phyloP scores from a whole-genome alignment of 2,797 vertebrate species.

The Choloepus didactylus region DNA sequence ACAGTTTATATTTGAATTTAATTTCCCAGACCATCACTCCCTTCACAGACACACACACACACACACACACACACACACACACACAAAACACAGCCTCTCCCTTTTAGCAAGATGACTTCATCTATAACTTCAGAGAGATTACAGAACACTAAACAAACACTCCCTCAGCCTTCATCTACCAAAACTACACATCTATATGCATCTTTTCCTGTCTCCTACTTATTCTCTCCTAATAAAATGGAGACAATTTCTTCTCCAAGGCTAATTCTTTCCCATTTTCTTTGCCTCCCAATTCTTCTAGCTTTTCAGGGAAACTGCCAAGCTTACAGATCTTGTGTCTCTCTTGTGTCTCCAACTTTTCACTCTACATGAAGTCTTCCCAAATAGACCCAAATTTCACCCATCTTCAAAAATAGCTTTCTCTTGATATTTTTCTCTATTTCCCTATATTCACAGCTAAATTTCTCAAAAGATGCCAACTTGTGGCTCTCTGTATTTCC shows the following conservation, averaged over 20 bases:
- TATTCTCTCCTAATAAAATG: neutral
- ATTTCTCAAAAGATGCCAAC: neutral
- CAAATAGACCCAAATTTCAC: neutral
- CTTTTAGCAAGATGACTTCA: neutral
- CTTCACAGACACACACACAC: neutral
- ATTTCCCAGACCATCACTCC: neutral
- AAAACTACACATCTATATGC: neutral
- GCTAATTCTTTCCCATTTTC: neutral
- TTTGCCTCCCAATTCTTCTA: neutral
- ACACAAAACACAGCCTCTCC: neutral
- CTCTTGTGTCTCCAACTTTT: neutral
- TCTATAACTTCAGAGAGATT: neutral
- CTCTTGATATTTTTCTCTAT: neutral
- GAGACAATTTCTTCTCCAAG: neutral
- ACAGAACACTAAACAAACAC: neutral
- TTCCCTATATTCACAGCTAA: neutral
- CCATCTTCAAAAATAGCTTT: neutral
- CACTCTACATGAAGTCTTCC: neutral
- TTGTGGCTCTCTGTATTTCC: neutral
- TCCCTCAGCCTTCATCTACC: neutral
- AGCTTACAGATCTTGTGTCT: neutral
- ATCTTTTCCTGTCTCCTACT: neutral
- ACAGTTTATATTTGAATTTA: constrained; percentile 52
- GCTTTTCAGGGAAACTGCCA: neutral
- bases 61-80: neutral